These are phyloP conservation scores for Ailurus styani DNA, from an alignment of 2,113 vertebrate genomes.

Conservation along the genomic window DNA sequence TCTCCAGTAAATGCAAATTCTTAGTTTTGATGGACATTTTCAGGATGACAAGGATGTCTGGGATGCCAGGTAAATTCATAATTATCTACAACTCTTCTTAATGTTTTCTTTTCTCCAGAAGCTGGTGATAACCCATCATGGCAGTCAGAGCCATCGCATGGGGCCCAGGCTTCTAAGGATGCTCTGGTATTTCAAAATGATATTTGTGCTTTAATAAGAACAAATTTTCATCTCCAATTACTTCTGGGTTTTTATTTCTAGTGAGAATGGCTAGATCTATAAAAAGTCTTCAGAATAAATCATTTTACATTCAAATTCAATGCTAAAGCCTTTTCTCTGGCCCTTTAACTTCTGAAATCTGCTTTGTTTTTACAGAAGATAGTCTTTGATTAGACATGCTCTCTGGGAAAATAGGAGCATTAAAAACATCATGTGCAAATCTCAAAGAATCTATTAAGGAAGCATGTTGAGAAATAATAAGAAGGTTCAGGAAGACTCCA, in stretches of 20 bases:
- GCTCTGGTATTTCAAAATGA: background rate
- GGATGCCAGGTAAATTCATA: conserved; percentile 64
- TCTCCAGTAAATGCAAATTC: background rate
- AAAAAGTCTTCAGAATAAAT: conserved; percentile 23
- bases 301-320: conserved; percentile 56
- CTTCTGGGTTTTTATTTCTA: background rate
- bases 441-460: background rate
- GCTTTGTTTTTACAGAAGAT: conserved; percentile 40
- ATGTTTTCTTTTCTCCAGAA: conserved; percentile 31
- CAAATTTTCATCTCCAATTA: conserved; percentile 40
- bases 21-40: conserved; percentile 65
- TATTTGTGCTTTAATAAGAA: conserved; percentile 21
- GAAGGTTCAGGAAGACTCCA: background rate
- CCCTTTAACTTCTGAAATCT: conserved; percentile 44
- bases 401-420: background rate
- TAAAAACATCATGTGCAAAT: background rate
- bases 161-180: background rate
- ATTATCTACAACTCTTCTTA: conserved; percentile 58
- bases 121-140: background rate
- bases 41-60: conserved; percentile 45
- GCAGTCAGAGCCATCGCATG: background rate
- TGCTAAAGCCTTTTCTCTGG: background rate
- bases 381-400: conserved; percentile 11
- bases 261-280: conserved; percentile 29
- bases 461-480: background rate